Percentiles rank a stretch among this genome's conserved stretches.
phyloP scores from a whole-genome alignment of 92 coral and sea anemone species.

The Phenganax subtilis region DNA sequence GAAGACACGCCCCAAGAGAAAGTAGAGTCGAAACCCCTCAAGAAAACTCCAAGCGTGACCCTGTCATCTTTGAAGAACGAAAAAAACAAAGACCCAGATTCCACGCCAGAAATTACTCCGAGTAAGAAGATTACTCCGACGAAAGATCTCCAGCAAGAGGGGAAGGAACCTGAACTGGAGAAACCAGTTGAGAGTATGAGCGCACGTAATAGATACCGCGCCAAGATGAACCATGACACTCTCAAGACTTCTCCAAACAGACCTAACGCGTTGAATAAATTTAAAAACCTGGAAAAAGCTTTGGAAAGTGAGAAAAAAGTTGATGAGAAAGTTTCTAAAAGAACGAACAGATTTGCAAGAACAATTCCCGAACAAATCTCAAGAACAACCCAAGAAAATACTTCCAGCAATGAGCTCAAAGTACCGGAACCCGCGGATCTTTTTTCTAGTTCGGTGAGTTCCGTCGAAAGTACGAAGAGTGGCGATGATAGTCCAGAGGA shows the following conservation, averaged over 20 bases:
- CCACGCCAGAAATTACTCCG: slow-evolving; percentile 2
- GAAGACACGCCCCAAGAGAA: background rate
- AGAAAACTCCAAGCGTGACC: slow-evolving; percentile 7
- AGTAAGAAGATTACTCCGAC: slow-evolving; percentile 6
- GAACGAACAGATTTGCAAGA: background rate
- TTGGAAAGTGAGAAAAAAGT: background rate
- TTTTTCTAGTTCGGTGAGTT: slow-evolving; percentile 40
- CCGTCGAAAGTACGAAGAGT: slow-evolving; percentile 23
- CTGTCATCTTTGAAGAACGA: slow-evolving; percentile 17
- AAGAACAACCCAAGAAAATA: background rate
- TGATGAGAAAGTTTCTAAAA: slow-evolving; percentile 28
- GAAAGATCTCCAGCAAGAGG: background rate
- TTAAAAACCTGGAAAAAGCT: slow-evolving; percentile 38
- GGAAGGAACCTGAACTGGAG: background rate
- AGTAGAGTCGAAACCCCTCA: background rate
- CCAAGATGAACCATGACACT: slow-evolving; percentile 1
- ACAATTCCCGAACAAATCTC: background rate
- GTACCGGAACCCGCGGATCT: slow-evolving; percentile 51
- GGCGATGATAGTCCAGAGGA: slow-evolving; percentile 33
- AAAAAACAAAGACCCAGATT: slow-evolving; percentile 4
- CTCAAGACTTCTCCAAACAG: background rate
- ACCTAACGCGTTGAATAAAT: slow-evolving; percentile 33
- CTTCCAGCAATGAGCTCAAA: slow-evolving; percentile 67
- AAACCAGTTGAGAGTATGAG: background rate
- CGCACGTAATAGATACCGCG: background rate